These are phyloP conservation scores for Xanthia togata DNA, from an alignment of 2,888 invertebrate species.

Conservation along the genomic window DNA sequence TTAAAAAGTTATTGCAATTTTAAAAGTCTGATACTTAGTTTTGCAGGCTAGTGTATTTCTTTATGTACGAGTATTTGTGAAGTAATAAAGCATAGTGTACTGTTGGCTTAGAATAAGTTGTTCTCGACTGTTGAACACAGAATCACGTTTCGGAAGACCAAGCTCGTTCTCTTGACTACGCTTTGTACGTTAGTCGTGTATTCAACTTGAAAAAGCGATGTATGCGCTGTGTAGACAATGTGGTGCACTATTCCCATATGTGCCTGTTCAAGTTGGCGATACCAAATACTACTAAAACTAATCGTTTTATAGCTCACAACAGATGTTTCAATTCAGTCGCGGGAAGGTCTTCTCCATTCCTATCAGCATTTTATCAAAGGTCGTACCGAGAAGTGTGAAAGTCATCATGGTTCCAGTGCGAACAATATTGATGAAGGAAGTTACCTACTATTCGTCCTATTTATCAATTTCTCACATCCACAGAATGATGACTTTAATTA, in stretches of 20 bases:
- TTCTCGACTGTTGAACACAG: slow-evolving; percentile 16
- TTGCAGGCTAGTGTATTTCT: no score
- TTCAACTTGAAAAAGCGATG: slow-evolving; percentile 6
- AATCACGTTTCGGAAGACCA: slow-evolving; percentile 1
- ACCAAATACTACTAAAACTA: neutral
- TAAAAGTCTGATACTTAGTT: no score
- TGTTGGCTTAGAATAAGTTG: no score
- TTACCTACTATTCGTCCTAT: neutral
- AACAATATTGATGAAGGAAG: neutral
- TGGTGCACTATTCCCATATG: neutral
- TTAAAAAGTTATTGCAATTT: no score
- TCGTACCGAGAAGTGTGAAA: neutral
- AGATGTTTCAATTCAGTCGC: neutral
- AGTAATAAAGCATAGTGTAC: slow-evolving; percentile 16
- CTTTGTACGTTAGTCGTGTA: slow-evolving; percentile 13
- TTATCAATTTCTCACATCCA: neutral
- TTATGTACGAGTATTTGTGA: neutral
- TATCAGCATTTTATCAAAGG: neutral
- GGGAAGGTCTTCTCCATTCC: neutral
- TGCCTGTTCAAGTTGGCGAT: neutral
- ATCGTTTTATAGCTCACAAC: neutral
- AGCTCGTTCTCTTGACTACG: slow-evolving; percentile 7
- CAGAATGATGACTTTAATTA: neutral
- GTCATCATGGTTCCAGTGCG: neutral
- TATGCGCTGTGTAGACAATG: slow-evolving; percentile 9